Percentiles rank a stretch among this genome's conserved stretches.
Evolutionary conservation across 2,797 vertebrate species (phyloP).

Genomic region (Staurois parvus): DNA sequence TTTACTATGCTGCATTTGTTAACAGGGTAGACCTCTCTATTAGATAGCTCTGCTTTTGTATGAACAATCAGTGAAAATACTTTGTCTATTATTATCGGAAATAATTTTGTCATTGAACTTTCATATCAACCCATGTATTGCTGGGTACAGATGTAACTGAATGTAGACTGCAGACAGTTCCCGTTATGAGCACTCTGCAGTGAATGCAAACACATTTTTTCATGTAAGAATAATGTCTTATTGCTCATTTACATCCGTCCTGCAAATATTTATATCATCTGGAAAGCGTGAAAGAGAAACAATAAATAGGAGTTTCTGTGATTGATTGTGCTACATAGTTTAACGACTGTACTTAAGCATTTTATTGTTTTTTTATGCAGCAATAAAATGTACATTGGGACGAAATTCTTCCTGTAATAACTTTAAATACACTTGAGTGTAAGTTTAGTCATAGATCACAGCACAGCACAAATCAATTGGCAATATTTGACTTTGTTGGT

Average conservation of each 20-base stretch:
- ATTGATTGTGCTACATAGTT: constrained; percentile 17
- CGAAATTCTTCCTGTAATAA: background rate
- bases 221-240: background rate
- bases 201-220: background rate
- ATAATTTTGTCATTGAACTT: no score
- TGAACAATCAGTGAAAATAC: no score
- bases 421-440: background rate
- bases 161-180: no score
- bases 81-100: no score
- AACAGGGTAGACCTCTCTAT: no score
- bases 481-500: no score
- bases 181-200: background rate
- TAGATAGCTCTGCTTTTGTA: no score
- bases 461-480: no score
- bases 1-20: no score
- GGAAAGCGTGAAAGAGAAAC: constrained; percentile 27
- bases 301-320: constrained; percentile 14
- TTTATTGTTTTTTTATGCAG: background rate
- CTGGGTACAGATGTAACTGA: no score
- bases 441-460: no score
- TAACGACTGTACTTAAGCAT: background rate
- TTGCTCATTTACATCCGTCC: constrained; percentile 3
- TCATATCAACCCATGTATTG: no score
- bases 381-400: background rate
- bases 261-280: constrained; percentile 23